Evolutionary conservation across 2,888 invertebrate species (phyloP), one percentile per base, ranked within the genome.

Genomic region (Acleris sparsana): DNA sequence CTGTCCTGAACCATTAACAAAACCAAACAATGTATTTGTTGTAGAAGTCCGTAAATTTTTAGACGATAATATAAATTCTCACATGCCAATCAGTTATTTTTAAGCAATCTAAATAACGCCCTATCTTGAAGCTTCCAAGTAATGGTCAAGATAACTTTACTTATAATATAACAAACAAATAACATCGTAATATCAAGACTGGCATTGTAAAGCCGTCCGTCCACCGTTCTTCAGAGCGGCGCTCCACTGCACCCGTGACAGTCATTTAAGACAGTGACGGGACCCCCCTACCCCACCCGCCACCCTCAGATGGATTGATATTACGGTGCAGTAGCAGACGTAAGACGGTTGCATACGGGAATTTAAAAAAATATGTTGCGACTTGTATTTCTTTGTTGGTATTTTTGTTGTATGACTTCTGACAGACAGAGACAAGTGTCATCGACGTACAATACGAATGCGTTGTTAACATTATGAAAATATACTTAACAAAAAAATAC

Each of bases 221-320:
- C 88, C 81, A 74, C 72, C 83, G 87, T 87, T 88, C 89, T 85
- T 89, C 87, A 86, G 83, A 82, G 77, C 73, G 77, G 82, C 78
- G 82, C 83, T 79, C 79, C 83, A 87, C 85, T 87, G 87, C 87
- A 85, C 89, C 89, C 90, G 90, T 90, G 92, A 91, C 91, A 91
- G 87, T 92, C 91, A 91, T 91, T 91, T 91, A 90, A 91, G 92
- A 92, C 89, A 87, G 84, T 92, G 92, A 92, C 89, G 87, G 85
- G 89, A 87, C 85, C 80, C 80, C 80, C 79, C 79, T 76, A 78
- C 76, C 70, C 72, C 71, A 71, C 72, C 71, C 73, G 73, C 86
- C 65, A 85, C 85, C 81, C 79, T 82, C 91, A 92, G 92, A 92
- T 91, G 90, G 92, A 92, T 92, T 91, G 92, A 92, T 92, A 92